These are phyloP conservation scores for Papilio gigon DNA, from an alignment of 2,888 invertebrate genomes.

Conservation along the genomic window DNA sequence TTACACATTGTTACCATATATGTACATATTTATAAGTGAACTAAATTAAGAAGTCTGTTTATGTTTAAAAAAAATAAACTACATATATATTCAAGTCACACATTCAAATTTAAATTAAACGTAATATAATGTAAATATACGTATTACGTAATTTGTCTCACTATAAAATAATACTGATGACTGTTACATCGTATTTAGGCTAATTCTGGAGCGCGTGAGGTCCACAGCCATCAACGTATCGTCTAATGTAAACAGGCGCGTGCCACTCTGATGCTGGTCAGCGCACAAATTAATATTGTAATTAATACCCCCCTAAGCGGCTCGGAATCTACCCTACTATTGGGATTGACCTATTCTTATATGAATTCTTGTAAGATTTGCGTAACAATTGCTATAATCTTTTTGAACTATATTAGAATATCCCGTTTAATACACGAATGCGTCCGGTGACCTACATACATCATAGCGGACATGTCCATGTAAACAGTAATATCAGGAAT, in stretches of 20 bases:
- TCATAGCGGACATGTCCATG: constrained; percentile 7
- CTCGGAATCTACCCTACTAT: too few relatives aligned
- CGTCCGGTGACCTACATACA: constrained; percentile 8
- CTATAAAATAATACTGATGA: too few relatives aligned
- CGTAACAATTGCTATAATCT: neutral
- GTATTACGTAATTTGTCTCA: too few relatives aligned
- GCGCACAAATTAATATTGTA: constrained; percentile 52
- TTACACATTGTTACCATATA: too few relatives aligned
- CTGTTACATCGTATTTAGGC: constrained; percentile 9
- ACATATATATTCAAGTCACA: neutral
- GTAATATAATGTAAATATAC: neutral
- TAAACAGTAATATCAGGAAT: constrained; percentile 13
- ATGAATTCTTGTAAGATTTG: neutral
- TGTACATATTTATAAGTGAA: neutral
- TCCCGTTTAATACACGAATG: neutral
- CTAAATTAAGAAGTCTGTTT: neutral
- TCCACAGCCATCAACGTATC: constrained; percentile 63
- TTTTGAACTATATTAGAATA: constrained; percentile 4
- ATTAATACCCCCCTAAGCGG: too few relatives aligned
- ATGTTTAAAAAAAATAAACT: too few relatives aligned
- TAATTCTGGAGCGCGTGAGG: constrained; percentile 56
- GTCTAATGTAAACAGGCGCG: constrained; percentile 63
- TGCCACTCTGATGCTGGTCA: constrained; percentile 53
- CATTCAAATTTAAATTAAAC: too few relatives aligned
- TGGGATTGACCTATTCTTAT: too few relatives aligned